A percentile compares a stretch with the other conserved stretches of the same genome.
Conservation (phyloP, 2,113 vertebrate genomes). For the Amblyornis subalaris region DNA sequence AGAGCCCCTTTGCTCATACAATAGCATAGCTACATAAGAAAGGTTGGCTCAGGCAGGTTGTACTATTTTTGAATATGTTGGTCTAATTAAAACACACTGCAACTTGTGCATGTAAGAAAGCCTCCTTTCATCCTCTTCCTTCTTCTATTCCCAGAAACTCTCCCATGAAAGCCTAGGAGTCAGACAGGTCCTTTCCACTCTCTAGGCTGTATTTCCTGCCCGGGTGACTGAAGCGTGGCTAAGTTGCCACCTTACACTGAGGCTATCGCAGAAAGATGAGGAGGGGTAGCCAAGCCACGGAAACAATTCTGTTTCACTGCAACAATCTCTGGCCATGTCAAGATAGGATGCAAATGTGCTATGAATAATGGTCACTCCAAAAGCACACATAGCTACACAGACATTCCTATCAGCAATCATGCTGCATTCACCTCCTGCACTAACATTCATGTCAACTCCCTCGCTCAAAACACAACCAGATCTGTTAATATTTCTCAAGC, state of each 20-base stretch:
- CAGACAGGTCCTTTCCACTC: background rate
- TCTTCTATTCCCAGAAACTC: background rate
- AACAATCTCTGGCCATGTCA: background rate
- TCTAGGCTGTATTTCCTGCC: background rate
- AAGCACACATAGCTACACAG: background rate
- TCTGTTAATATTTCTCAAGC: background rate
- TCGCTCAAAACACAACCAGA: background rate
- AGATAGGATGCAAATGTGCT: conserved; percentile 35
- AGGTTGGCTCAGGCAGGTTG: background rate
- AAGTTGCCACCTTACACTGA: background rate
- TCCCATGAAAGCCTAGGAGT: background rate
- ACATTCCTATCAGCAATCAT: background rate
- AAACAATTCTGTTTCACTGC: background rate
- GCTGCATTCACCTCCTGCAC: background rate
- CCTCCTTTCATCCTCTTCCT: background rate
- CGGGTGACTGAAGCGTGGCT: background rate
- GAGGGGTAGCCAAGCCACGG: background rate
- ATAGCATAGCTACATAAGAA: background rate
- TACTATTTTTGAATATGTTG: background rate
- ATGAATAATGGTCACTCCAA: conserved; percentile 23
- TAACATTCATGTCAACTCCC: background rate
- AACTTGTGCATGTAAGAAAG: background rate
- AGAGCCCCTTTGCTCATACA: background rate
- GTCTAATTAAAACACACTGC: background rate
- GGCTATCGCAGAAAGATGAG: background rate